Percentiles rank a stretch among this genome's conserved stretches.
phyloP scores from a whole-genome alignment of 2,113 vertebrate genomes.

The Bubo bubo region DNA sequence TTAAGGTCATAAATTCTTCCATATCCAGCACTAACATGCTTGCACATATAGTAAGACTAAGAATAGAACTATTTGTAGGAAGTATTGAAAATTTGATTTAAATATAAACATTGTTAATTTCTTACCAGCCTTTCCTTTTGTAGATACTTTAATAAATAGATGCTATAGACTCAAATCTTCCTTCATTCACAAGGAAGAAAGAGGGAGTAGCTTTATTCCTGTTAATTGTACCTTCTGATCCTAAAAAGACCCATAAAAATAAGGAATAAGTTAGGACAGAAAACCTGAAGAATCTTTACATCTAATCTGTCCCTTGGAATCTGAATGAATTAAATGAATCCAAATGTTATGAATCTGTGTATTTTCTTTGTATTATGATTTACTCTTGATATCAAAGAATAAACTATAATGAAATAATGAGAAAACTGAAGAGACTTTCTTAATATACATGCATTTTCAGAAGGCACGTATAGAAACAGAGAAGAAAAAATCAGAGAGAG shows the following conservation, averaged over 20 bases:
- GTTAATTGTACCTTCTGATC: not conserved
- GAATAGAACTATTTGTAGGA: not conserved
- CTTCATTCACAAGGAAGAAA: not conserved
- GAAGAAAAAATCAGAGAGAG: not conserved
- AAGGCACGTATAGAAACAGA: not conserved
- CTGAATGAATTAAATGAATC: not conserved
- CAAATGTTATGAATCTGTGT: not conserved
- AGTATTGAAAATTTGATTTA: not conserved
- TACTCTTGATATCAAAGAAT: not conserved
- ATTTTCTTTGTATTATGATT: not conserved
- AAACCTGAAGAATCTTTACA: not conserved
- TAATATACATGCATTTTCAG: not conserved
- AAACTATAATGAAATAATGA: not conserved
- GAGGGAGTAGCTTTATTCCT: not conserved
- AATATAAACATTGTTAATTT: not conserved
- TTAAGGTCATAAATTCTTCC: not conserved
- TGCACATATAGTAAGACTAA: not conserved
- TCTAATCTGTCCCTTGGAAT: not conserved
- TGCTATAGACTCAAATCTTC: not conserved
- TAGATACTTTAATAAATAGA: not conserved
- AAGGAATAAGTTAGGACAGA: not conserved
- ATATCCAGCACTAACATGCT: fast-evolving
- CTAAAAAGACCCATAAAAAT: not conserved
- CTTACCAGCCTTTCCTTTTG: not conserved
- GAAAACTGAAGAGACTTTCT: not conserved